phyloP scores from a whole-genome alignment of 2,113 vertebrate species.

The Sander vitreus region DNA sequence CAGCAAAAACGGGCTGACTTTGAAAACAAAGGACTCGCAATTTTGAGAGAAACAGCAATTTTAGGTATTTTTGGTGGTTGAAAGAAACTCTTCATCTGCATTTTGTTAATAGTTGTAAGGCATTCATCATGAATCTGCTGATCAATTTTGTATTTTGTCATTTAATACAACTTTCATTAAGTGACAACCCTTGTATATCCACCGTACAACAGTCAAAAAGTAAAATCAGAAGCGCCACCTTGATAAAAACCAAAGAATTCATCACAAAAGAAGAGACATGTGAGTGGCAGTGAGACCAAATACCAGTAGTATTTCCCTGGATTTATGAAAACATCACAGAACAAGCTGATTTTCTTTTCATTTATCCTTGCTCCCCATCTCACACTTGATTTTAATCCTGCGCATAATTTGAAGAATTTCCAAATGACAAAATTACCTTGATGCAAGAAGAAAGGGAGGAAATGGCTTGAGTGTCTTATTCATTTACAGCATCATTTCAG shows the following conservation, averaged over 20 bases:
- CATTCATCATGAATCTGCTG: neutral
- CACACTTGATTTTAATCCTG: conserved; percentile 17
- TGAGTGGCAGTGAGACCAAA: conserved; percentile 7
- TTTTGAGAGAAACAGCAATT: neutral
- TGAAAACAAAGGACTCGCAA: neutral
- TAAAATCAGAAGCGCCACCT: neutral
- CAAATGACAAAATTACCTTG: conserved; percentile 26
- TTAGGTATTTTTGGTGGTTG: neutral
- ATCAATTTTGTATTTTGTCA: neutral
- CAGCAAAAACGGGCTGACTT: neutral
- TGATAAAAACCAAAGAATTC: neutral
- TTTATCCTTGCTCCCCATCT: neutral
- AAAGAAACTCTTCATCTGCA: neutral
- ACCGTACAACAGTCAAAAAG: neutral
- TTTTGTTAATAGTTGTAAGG: neutral
- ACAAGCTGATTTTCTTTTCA: conserved; percentile 17
- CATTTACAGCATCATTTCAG: conserved; percentile 22
- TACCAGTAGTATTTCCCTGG: neutral
- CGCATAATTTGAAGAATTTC: conserved; percentile 24
- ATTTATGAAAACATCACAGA: conserved; percentile 12
- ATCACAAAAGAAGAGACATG: neutral
- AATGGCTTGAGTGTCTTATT: conserved; percentile 48
- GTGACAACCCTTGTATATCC: neutral
- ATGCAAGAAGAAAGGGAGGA: conserved; percentile 19
- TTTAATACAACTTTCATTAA: neutral